Conservation (phyloP, 37 sponge, comb jelly and placozoan species). For the Geodia barretti region DNA sequence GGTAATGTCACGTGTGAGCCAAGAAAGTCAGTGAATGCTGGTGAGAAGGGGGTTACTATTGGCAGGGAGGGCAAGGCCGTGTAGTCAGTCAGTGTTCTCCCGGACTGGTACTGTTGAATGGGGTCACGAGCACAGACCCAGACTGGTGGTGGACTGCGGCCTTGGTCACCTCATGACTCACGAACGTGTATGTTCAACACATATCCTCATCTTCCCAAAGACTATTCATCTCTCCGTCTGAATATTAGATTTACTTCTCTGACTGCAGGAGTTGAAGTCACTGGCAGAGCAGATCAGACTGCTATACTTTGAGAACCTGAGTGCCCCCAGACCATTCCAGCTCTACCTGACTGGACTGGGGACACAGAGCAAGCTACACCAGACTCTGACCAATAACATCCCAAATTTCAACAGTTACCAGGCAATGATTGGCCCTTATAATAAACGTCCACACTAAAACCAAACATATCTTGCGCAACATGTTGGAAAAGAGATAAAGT, state of each 20-base stretch:
- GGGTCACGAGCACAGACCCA: background rate
- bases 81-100: background rate
- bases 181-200: background rate
- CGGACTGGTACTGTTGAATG: background rate
- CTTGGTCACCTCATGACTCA: conserved; percentile 12
- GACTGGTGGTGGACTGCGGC: conserved; percentile 22
- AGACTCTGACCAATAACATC: background rate
- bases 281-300: background rate
- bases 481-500: background rate
- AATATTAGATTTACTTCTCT: background rate
- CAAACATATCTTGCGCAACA: background rate
- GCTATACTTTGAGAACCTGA: background rate
- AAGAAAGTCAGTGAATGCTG: too few species aligned
- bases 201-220: background rate
- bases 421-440: background rate
- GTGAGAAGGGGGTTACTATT: too few species aligned
- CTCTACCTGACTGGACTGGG: conserved; percentile 24
- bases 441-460: background rate
- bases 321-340: background rate
- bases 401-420: background rate
- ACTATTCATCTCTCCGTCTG: background rate
- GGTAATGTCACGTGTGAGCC: too few species aligned
- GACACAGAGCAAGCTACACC: background rate
- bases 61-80: background rate
- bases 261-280: conserved; percentile 8